These are phyloP conservation scores for Uropsilus gracilis DNA, from an alignment of 2,113 vertebrate genomes.

Conservation along the genomic window DNA sequence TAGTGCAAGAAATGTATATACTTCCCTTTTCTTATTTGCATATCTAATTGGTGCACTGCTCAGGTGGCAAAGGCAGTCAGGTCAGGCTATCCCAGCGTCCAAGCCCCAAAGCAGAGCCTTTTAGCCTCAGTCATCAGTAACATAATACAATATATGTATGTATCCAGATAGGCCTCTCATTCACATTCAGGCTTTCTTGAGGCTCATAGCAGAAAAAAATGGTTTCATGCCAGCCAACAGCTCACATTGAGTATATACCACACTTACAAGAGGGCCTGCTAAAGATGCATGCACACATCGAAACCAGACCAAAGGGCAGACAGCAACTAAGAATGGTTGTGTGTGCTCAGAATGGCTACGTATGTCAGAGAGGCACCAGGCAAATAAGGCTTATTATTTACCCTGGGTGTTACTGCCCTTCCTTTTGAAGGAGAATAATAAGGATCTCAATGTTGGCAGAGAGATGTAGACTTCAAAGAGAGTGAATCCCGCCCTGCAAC, in stretches of 20 bases:
- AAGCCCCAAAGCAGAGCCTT: slow-evolving; percentile 24
- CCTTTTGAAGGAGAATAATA: neutral
- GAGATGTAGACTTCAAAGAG: neutral
- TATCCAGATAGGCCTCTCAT: slow-evolving; percentile 43
- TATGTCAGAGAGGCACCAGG: neutral
- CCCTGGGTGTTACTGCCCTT: slow-evolving; percentile 10
- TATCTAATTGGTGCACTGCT: slow-evolving; percentile 46
- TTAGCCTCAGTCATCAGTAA: slow-evolving; percentile 12
- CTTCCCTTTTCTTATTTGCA: neutral
- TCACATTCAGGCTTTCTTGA: slow-evolving; percentile 50
- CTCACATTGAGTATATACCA: neutral
- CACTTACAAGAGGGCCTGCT: neutral
- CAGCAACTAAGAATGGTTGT: neutral
- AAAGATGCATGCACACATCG: neutral
- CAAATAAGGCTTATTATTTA: slow-evolving; percentile 21
- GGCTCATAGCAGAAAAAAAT: slow-evolving; percentile 8
- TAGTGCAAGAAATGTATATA: slow-evolving; percentile 23
- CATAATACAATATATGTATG: neutral
- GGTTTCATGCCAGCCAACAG: neutral
- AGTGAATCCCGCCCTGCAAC: neutral
- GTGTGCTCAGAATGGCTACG: neutral
- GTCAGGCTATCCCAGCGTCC: slow-evolving; percentile 8
- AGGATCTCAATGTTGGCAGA: neutral
- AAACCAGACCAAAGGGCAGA: neutral
- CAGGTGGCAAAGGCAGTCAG: slow-evolving; percentile 37